Evolutionary conservation across 2,888 invertebrate genomes (phyloP).

Genomic region (Heteromurus nitidus): DNA sequence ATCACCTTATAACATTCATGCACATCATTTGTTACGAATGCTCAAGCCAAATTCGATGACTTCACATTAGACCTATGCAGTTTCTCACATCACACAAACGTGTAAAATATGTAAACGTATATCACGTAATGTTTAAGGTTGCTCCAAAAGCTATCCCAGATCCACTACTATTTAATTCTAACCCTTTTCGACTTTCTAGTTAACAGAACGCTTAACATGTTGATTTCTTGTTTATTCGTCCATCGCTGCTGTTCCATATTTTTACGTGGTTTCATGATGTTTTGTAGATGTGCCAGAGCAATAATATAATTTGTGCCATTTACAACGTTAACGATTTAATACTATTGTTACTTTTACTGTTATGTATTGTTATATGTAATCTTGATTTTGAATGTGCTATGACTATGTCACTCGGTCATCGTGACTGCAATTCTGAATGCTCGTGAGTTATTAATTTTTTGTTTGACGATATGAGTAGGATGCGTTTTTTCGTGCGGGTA

Average conservation of each 20-base stretch:
- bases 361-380: slow-evolving; percentile 10
- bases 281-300: slow-evolving; percentile 64
- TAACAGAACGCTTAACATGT: no score
- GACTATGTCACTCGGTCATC: slow-evolving; percentile 31
- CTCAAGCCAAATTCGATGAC: no score
- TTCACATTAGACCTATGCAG: no score
- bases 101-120: no score
- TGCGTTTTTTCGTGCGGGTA: slow-evolving; percentile 51
- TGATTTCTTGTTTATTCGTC: not conserved
- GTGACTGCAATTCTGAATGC: slow-evolving; percentile 27
- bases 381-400: slow-evolving; percentile 50
- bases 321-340: slow-evolving; percentile 53
- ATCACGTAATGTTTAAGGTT: no score
- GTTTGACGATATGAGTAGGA: slow-evolving; percentile 11
- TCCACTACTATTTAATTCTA: no score
- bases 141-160: no score
- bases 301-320: slow-evolving; percentile 60
- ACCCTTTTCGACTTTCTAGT: no score
- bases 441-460: slow-evolving; percentile 40
- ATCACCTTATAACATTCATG: no score
- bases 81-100: no score
- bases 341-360: not conserved
- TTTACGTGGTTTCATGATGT: not conserved
- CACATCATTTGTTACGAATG: no score
- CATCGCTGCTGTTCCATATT: not conserved